phyloP scores from a whole-genome alignment of 2,888 invertebrate species.

The Allygus modestus region DNA sequence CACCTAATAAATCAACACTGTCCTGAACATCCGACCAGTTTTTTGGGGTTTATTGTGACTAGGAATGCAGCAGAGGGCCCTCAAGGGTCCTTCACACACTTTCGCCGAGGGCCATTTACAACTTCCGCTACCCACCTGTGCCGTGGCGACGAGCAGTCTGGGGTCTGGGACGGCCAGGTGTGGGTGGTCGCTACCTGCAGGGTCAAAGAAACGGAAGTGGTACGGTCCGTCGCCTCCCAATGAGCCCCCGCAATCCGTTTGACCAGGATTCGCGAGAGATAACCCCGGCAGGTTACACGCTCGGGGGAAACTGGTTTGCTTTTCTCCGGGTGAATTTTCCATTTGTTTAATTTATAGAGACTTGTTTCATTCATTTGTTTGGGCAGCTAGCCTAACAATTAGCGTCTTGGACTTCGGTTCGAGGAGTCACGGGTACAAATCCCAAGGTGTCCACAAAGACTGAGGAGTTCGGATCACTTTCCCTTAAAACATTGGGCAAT shows the following conservation, averaged over 20 bases:
- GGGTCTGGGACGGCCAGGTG: neutral
- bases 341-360: too few relatives aligned
- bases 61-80: slow-evolving; percentile 17
- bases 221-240: slow-evolving; percentile 18
- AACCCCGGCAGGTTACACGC: neutral
- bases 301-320: too few relatives aligned
- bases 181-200: slow-evolving; percentile 3
- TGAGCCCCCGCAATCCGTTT: slow-evolving; percentile 2
- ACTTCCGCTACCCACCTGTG: slow-evolving; percentile 33
- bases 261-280: slow-evolving; percentile 7
- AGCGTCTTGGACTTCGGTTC: too few relatives aligned
- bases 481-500: too few relatives aligned
- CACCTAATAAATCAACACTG: slow-evolving; percentile 31
- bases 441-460: too few relatives aligned
- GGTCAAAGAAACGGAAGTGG: slow-evolving; percentile 36
- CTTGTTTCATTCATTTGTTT: too few relatives aligned
- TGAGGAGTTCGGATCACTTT: too few relatives aligned
- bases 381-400: too few relatives aligned
- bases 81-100: neutral
- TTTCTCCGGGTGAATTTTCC: too few relatives aligned
- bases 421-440: too few relatives aligned
- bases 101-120: slow-evolving; percentile 11
- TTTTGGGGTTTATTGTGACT: neutral
- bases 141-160: slow-evolving; percentile 25
- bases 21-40: neutral